Evolutionary conservation across 2,113 vertebrate species (phyloP), one percentile per base, ranked within the genome.

Genomic region (Coptodon rendalli): DNA sequence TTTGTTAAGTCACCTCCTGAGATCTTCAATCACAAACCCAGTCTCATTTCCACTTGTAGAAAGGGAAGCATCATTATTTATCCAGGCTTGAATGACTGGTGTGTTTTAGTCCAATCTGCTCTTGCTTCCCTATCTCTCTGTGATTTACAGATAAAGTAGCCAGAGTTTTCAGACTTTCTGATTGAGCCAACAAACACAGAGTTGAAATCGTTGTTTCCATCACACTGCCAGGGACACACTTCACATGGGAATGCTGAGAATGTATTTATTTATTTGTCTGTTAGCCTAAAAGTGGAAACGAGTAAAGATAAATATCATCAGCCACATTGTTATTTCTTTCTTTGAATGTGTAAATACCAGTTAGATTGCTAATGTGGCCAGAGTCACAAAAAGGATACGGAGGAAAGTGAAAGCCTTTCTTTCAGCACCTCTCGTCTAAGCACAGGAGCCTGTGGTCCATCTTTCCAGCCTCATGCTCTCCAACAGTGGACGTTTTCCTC

Each of bases 11-110:
- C 27, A 31, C 9, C 45, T 80, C 45, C 48, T 88, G 59, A 76
- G 85, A 38, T 82, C 59, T 79, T 89, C 81, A 83, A 86, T 89
- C 79, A 83, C 82, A 83, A 81, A 87, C 78, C 43, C 82, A 79
- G 71, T 89, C 59, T 85, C 0, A 9, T 82, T 85, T 90, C n/a
- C 27, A n/a, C 53, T 66, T 68, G 52, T 73, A 80, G 45, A 24
- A 78, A 48, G 19, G 19, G 17, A 81, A 29, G n/a, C 43, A 86
- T 86, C 22, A 90, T 84, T 83, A 84, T 93, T 87, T n/a, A 87
- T 90, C 80, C 34, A 22, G 57, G 12, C 57, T 61, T 4, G 8
- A 31, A 16, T 61, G 13, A 54, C 68, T 80, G 22, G 34, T 19
- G 17, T 86, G 81, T 86, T 84, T 83, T 22, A 63, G 59, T 36